Percentiles rank a stretch among this genome's conserved stretches.
phyloP scores from a whole-genome alignment of 2,888 invertebrate genomes.

The Abscondita cerata region DNA sequence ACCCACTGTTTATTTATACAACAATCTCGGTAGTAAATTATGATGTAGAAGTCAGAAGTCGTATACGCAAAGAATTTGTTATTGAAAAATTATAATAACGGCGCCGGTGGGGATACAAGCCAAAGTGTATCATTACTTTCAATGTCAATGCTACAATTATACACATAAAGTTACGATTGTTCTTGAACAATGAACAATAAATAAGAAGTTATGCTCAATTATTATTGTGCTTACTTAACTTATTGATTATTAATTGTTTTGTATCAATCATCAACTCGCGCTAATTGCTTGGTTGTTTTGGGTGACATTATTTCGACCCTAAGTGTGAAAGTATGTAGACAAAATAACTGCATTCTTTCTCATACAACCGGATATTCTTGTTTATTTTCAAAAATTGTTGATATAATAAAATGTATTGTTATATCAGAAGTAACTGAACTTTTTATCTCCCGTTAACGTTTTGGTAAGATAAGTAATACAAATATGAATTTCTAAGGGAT shows the following conservation, averaged over 20 bases:
- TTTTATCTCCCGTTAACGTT: conserved; percentile 12
- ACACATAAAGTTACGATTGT: too few relatives aligned
- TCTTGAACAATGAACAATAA: too few relatives aligned
- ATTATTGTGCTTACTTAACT: too few relatives aligned
- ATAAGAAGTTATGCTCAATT: too few relatives aligned
- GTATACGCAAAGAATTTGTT: neutral
- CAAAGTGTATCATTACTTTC: conserved; percentile 6
- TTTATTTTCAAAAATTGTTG: conserved; percentile 20
- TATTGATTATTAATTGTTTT: too few relatives aligned
- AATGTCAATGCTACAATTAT: conserved; percentile 1
- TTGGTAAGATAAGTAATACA: conserved; percentile 11
- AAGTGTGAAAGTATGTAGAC: neutral
- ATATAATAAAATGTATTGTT: conserved; percentile 18
- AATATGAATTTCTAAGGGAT: neutral
- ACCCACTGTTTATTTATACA: too few relatives aligned
- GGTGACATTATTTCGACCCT: too few relatives aligned
- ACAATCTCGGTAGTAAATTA: too few relatives aligned
- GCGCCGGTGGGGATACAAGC: neutral
- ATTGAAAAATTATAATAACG: neutral
- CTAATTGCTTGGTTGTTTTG: too few relatives aligned
- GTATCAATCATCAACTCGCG: too few relatives aligned
- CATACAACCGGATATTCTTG: conserved; percentile 31
- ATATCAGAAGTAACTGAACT: conserved; percentile 13
- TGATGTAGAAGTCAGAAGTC: too few relatives aligned
- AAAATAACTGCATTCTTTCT: conserved; percentile 16